Evolutionary conservation across 2,888 invertebrate species (phyloP).

Genomic region (Andrena dorsata): DNA sequence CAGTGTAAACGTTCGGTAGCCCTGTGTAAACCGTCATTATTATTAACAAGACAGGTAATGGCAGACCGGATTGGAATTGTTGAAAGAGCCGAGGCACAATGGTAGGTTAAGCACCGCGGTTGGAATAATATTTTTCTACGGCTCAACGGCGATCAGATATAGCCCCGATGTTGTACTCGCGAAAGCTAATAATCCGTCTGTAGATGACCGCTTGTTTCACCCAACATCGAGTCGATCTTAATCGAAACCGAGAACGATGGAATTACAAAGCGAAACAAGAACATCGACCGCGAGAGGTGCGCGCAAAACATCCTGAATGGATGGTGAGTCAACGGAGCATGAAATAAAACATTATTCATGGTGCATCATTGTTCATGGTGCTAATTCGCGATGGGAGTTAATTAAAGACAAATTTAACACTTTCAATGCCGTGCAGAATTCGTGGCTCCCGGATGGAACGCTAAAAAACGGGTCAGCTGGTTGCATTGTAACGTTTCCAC

Average conservation of each 20-base stretch:
- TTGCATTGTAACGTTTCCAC: constrained; percentile 4
- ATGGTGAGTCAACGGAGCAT: constrained; percentile 24
- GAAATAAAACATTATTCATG: constrained; percentile 15
- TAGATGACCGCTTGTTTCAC: constrained; percentile 41
- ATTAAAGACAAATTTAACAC: constrained; percentile 40
- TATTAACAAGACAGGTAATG: constrained; percentile 78
- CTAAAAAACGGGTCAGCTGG: neutral
- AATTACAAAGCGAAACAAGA: constrained; percentile 43
- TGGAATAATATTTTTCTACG: constrained; percentile 68
- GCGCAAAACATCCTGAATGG: constrained; percentile 36
- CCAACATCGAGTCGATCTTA: constrained; percentile 17
- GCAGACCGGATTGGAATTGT: constrained; percentile 53
- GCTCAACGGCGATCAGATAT: constrained; percentile 72
- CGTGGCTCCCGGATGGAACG: neutral
- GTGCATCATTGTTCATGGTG: constrained; percentile 27
- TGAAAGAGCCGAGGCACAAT: constrained; percentile 66
- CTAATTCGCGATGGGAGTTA: constrained; percentile 34
- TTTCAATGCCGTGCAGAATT: neutral
- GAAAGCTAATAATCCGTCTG: constrained; percentile 26
- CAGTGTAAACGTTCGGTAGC: constrained; percentile 77
- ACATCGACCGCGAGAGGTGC: neutral
- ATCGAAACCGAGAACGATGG: constrained; percentile 5
- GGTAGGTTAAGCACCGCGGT: constrained; percentile 34
- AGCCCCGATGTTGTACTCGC: constrained; percentile 39
- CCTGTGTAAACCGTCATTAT: constrained; percentile 80